Evolutionary conservation across 2,113 vertebrate genomes (phyloP).

Genomic region (Corythoichthys haematopterus): DNA sequence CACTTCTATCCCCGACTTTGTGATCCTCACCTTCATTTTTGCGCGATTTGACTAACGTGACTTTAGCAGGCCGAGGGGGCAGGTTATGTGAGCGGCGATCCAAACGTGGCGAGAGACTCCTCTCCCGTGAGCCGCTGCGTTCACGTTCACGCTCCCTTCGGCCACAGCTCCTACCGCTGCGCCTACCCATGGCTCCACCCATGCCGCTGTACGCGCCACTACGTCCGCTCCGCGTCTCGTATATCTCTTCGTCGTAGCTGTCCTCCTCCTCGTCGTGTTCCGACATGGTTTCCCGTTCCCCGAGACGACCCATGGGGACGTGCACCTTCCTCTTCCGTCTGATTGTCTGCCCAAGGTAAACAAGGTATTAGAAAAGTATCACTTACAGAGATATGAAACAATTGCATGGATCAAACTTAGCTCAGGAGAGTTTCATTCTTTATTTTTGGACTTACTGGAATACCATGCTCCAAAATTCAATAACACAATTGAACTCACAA

Average conservation of each 20-base stretch:
- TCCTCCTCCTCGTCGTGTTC: conserved; percentile 94
- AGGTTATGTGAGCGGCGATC: conserved; percentile 88
- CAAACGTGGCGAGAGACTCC: conserved; percentile 87
- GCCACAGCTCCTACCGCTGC: conserved; percentile 74
- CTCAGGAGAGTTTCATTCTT: background rate
- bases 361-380: conserved; percentile 12
- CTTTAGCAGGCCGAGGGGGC: conserved; percentile 89
- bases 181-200: conserved; percentile 65
- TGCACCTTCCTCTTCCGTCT: conserved; percentile 95
- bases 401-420: background rate
- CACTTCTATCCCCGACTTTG: conserved; percentile 41
- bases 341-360: conserved; percentile 79
- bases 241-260: conserved; percentile 90
- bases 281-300: conserved; percentile 87
- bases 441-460: conserved; percentile 3
- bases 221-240: conserved; percentile 78
- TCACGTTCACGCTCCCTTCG: conserved; percentile 81
- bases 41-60: conserved; percentile 93
- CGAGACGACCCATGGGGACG: conserved; percentile 82
- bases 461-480: background rate
- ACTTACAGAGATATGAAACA: conserved; percentile 15
- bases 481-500: conserved; percentile 75
- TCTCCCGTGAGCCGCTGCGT: conserved; percentile 86
- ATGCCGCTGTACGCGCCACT: conserved; percentile 71
- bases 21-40: conserved; percentile 93